Base-by-base conservation (phyloP, 92 coral and sea anemone genomes). In the Parazoanthus atlanticus region DNA sequence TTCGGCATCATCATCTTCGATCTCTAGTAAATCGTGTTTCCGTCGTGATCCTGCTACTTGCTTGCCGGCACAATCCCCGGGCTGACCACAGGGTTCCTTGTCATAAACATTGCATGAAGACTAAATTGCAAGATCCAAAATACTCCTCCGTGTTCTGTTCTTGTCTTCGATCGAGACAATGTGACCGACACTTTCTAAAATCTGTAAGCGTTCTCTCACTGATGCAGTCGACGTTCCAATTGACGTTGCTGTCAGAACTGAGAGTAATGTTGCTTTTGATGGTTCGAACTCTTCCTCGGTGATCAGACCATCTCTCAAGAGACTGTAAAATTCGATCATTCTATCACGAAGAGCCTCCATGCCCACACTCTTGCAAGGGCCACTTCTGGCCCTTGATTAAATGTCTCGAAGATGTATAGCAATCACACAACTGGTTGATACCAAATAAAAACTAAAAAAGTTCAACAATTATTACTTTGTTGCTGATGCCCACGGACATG, bases 281-380 rank as follows among this genome's bases (percentile, higher is more conserved):
- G 75, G 28, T 29, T 29, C 38, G 75, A 70, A 70, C 75, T 70
- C 77, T 73, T 30, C 77, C 77, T 32, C 41, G 77, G 77, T 73
- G 46, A 73, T 73, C 76, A 72, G 76, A 72, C 38, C 76, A 33
- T 72, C 76, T 72, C 76, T 72, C 76, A 72, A 33, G 32, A 73
- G 77, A 73, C 46, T 70, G 75, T 73, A 73, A 73, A 73, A 8
- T 73, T 73, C 46, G 23, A 73, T 32, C 77, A 73, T 15, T 13
- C 77, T 73, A 32, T 73, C 77, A 30, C 25, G 77, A 32, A 73
- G 77, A 72, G 13, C 36, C 76, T 72, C 76, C 38, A 72, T 72
- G 41, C 76, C 74, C 76, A 72, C 40, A 29, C 76, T 72, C 76
- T 72, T 72, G 76, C 74, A 69, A 30, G 21, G 76, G 76, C 36